Conservation (phyloP, 2,797 vertebrate species). For the Anableps anableps region DNA sequence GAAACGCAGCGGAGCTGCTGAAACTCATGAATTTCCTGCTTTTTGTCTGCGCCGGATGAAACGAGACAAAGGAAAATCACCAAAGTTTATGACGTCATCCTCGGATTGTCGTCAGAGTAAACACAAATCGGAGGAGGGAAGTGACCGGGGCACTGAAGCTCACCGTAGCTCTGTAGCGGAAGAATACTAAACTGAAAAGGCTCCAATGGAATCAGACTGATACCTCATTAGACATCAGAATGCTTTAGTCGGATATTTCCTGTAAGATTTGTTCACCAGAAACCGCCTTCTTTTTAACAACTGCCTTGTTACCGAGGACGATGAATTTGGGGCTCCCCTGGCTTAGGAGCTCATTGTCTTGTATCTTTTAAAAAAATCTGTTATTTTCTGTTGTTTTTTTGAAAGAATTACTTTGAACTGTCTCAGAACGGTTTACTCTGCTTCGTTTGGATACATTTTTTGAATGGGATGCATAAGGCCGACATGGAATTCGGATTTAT, state of each 20-base stretch:
- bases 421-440: conserved; percentile 20
- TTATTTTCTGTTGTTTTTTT: conserved; percentile 49
- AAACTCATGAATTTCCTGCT: conserved; percentile 4
- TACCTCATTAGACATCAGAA: conserved; percentile 80
- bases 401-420: conserved; percentile 44
- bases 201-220: conserved; percentile 59
- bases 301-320: conserved; percentile 68
- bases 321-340: conserved; percentile 43
- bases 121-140: conserved; percentile 21
- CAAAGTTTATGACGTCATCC: conserved; percentile 70
- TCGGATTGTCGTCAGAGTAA: conserved; percentile 43
- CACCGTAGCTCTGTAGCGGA: conserved; percentile 33
- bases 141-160: conserved; percentile 54
- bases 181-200: conserved; percentile 9
- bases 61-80: conserved; percentile 69
- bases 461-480: conserved; percentile 16
- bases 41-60: conserved; percentile 15
- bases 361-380: conserved; percentile 37
- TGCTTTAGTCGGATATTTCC: conserved; percentile 74
- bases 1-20: neutral
- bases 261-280: conserved; percentile 75
- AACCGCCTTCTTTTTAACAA: conserved; percentile 79
- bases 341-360: conserved; percentile 46
- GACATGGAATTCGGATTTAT: conserved; percentile 27
- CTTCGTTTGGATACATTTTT: conserved; percentile 27